Base-by-base conservation (phyloP, 2,888 invertebrate genomes). In the Scaptomyza flava region DNA sequence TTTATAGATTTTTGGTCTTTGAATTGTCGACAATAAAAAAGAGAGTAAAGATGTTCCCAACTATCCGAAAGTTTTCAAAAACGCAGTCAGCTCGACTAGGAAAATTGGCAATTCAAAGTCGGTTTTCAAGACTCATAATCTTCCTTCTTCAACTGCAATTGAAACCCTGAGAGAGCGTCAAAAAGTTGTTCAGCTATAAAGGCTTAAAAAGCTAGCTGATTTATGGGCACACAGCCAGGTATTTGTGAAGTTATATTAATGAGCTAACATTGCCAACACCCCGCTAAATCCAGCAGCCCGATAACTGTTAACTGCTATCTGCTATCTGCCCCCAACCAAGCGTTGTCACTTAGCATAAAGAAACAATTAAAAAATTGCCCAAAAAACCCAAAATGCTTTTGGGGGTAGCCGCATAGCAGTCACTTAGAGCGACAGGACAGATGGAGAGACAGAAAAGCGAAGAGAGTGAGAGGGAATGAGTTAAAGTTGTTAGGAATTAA, bases 321-420 rank as follows among this genome's bases (percentile, higher is more conserved):
- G 7, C 48, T 0, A 7, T 17, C 17, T 17, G 5, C 11, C 14
- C 14, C 38, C 14, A 53, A 23, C 23, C 30, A 12, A 36, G 0
- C n/a, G 11, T 11, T 83, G 87, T 74, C 87, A 81, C 89, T 90
- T 90, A 85, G 81, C 90, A 90, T 90, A 90, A 90, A 90, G 90
- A 89, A 90, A 87, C 90, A 90, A 90, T 90, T 90, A 90, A 89
- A 84, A 78, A 85, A 82, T 72, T 81, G 81, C 72, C 79, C 72
- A 78, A 83, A 79, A 84, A 79, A 72, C 81, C 81, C 70, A 71
- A 84, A 84, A 87, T 72, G 75, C 75, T 77, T 82, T 83, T 87
- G 79, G 78, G 85, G 87, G 79, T 81, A 90, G 90, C 90, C 90
- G 76, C 90, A 90, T 71, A 77, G 84, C 89, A 54, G 57, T 46